phyloP scores from a whole-genome alignment of 30 jellyfish, hydroid and myxozoan genomes.

The Pelagia noctiluca region DNA sequence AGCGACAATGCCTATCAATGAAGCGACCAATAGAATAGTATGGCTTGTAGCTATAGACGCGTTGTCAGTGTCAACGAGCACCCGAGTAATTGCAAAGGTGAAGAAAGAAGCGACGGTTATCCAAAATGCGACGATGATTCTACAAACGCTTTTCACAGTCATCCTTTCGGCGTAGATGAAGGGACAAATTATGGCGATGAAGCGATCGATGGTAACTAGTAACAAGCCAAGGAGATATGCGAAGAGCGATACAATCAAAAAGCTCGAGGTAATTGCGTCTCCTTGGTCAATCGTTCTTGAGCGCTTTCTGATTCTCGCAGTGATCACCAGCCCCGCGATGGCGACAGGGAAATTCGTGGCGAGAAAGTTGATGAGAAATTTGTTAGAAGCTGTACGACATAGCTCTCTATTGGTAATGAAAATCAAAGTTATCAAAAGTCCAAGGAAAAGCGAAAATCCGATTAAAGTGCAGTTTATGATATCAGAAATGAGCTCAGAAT shows the following conservation, averaged over 20 bases:
- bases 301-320: too few relatives aligned
- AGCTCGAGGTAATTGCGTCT: constrained; percentile 19
- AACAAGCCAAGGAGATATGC: constrained; percentile 21
- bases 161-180: constrained; percentile 36
- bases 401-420: too few relatives aligned
- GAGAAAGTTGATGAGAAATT: too few relatives aligned
- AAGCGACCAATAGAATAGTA: not conserved
- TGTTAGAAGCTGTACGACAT: too few relatives aligned
- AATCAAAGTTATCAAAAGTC: too few relatives aligned
- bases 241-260: constrained; percentile 19
- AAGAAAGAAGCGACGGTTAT: constrained; percentile 8
- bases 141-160: not conserved
- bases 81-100: constrained; percentile 7
- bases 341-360: too few relatives aligned
- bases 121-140: constrained; percentile 29
- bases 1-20: constrained; percentile 9
- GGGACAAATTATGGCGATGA: constrained; percentile 50
- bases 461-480: too few relatives aligned
- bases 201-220: constrained; percentile 54
- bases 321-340: too few relatives aligned
- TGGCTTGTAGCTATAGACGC: not conserved
- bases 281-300: too few relatives aligned
- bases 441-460: too few relatives aligned
- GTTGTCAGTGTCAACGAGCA: not conserved
- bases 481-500: too few relatives aligned